Conservation (phyloP, 2,797 vertebrate genomes). For the Gadopsis marmoratus region DNA sequence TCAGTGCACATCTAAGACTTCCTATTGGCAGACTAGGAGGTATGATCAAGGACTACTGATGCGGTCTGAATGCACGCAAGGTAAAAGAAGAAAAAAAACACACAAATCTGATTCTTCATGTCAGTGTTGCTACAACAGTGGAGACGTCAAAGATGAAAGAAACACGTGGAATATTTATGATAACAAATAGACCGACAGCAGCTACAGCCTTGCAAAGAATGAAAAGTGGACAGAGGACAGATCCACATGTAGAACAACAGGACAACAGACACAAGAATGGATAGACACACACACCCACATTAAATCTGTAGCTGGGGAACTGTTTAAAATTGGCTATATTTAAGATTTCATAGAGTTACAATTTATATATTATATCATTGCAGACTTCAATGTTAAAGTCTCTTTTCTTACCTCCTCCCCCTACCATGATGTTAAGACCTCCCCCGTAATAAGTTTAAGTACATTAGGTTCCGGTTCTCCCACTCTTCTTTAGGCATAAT, state of each 20-base stretch:
- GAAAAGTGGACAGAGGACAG: slow-evolving; percentile 26
- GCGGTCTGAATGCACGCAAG: background rate
- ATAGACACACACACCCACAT: slow-evolving; percentile 12
- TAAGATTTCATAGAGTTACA: slow-evolving; percentile 45
- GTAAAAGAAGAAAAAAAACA: background rate
- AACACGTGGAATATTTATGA: slow-evolving; percentile 9
- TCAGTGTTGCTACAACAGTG: background rate
- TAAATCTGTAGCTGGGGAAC: slow-evolving; percentile 40
- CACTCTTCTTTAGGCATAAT: slow-evolving; percentile 57
- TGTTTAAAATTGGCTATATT: slow-evolving; percentile 55
- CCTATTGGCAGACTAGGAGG: background rate
- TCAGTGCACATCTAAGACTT: slow-evolving; percentile 9
- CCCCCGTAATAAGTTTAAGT: slow-evolving; percentile 23
- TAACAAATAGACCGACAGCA: slow-evolving; percentile 28
- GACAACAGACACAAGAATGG: slow-evolving; percentile 26
- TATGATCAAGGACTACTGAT: slow-evolving; percentile 5
- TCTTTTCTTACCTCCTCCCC: background rate
- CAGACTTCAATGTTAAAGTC: background rate
- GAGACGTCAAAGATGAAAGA: slow-evolving; percentile 27
- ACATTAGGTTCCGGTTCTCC: slow-evolving; percentile 46
- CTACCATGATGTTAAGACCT: slow-evolving; percentile 23
- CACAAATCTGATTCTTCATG: background rate
- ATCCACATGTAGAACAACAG: slow-evolving; percentile 37
- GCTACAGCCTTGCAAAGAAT: slow-evolving; percentile 2
- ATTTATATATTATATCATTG: background rate